Base-by-base conservation (phyloP, 1,140 invertebrate genomes). In the Thaumetopoea pityocampa region DNA sequence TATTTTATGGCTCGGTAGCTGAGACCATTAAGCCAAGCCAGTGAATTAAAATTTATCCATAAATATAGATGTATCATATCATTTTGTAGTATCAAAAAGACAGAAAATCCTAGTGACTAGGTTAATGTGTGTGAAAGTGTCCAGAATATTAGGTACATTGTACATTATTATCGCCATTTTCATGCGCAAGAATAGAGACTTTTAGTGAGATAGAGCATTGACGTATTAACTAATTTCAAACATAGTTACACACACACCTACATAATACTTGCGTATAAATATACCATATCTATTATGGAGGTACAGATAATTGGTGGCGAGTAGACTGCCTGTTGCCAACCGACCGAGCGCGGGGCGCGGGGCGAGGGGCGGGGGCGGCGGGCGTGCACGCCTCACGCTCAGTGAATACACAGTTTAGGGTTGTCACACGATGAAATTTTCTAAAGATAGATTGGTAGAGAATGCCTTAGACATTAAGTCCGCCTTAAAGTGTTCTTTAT, bases 281-380 rank as follows among this genome's bases (percentile, higher is more conserved):
- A 42, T 41, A 33, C 35, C 23, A 26, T 50, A 42, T 45, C 51
- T 45, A 50, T 55, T 51, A 48, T 29, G 38, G 26, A 32, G 20
- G 27, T 29, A 41, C 45, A 55, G 51, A 55, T 69, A 57, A 67
- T 64, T 58, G 43, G 40, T 54, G 20, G 43, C 50, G 41, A 32
- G 52, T 53, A 70, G 67, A 70, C 67, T 51, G 64, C 64, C 38
- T 66, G 64, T 67, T 67, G 61, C 67, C 67, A 70, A 8, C 51
- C 61, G 47, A 26, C 24, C 26, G 29, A 17, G 26, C 24, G 20
- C 36, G 15, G 30, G 23, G 4, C 7, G 15, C 10, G 18, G 43
- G 28, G n/a, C 24, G 22, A 24, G 27, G 24, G 34, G 27, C 34
- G 34, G 37, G 37, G 37, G 12, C 30, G 37, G 7, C 37, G 16